Base-by-base conservation (phyloP, 2,888 invertebrate genomes). In the Nephrotoma flavescens region DNA sequence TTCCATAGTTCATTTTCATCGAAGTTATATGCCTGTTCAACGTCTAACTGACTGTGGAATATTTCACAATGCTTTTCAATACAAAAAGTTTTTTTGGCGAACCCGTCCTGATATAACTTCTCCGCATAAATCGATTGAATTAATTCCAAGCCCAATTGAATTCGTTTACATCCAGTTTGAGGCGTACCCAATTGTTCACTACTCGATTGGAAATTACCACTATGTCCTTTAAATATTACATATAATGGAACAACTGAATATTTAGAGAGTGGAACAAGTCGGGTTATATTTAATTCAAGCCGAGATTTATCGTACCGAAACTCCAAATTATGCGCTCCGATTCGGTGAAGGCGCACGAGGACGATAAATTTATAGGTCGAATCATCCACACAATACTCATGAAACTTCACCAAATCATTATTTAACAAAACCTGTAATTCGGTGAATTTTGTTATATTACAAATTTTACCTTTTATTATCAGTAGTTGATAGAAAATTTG, bases 61-160 rank as follows among this genome's bases (percentile, higher is more conserved):
- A 96, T 92, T 89, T 94, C 92, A 89, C 97, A 97, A 89, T 94
- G 93, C 88, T 94, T 93, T 90, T 96, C 96, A 41, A 98, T 91
- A 89, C 95, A 94, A 91, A 98, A 98, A 1, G 97, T 96, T 92
- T 96, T 95, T 88, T 96, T 92, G 1, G 94, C 95, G 87, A 96
- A 94, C 11, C 95, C 96, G 88, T 95, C 94, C 90, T 97, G 96
- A 88, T 94, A 93, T 41, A 98, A 92, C 91, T 97, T 98, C 91
- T 98, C 97, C 0, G 97, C 97, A 88, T 96, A 96, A 88, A 98
- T 92, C 87, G 95, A 94, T 92, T 98, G 98, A 87, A 98, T 94
- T 86, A 98, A 92, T 89, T 96, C 94, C 11, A 96, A 93, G 85
- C 96, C 96, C 6, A 97, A 91, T 87, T 94, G 93, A 89, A 98